Evolutionary conservation across 2,797 vertebrate genomes (phyloP), one percentile per base, ranked within the genome.

Genomic region (Pseudochromis fuscus): DNA sequence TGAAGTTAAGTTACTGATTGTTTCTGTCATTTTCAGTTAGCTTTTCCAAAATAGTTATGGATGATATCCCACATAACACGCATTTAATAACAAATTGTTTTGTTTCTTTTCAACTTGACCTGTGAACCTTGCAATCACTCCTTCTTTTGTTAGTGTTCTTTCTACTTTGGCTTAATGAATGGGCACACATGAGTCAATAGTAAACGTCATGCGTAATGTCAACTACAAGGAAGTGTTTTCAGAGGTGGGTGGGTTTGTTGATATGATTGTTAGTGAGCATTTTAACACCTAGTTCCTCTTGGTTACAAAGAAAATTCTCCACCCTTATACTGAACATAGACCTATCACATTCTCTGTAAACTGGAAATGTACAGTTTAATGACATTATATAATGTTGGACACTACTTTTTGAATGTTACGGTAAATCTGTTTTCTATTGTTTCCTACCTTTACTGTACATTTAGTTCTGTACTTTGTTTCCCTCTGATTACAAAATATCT

Each of bases 141-240:
- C n/a, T 24, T 30, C 15, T 61, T 46, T 60, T 52, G 7, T 77
- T 15, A 15, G 7, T 18, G 18, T 19, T 74, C 5, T 51, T 19
- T 67, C 0, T 35, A 55, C 46, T 62, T 60, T 25, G 19, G 8
- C 11, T 19, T 42, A 11, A 1, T 70, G 45, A 12, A n/a, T 52
- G 3, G 9, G 37, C 8, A 64, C 2, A 44, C 35, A 31, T 49
- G 2, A 62, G 50, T 68, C 31, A 73, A 1, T 10, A 18, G 11
- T 63, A 8, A 50, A 48, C 1, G 4, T 75, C 46, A 52, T n/a
- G n/a, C n/a, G 13, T 50, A 21, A 63, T 49, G n/a, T 73, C 53
- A 71, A 79, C 76, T 4, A 31, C 12, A 58, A 53, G 38, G 15
- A 53, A 67, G 48, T 16, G 58, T 67, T 51, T 24, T 61, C 16